Base-by-base conservation (phyloP, 30 jellyfish, hydroid and myxozoan genomes). In the Turritopsis rubra region DNA sequence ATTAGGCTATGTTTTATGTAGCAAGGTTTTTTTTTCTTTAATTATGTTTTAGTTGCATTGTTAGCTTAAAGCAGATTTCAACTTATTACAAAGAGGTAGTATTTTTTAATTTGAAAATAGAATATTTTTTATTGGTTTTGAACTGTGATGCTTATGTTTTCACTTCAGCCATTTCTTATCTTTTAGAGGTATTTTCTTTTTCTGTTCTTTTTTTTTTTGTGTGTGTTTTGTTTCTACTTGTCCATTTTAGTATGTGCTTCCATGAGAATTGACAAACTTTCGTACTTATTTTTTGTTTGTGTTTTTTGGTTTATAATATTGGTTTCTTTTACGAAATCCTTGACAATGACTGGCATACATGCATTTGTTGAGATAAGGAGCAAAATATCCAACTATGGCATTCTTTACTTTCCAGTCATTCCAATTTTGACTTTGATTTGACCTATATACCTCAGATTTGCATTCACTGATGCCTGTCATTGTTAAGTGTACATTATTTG, bases 1-100 rank as follows among this genome's bases (percentile, higher is more conserved):
- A 68, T 68, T 68, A 68, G 77, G 77, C 77, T 68, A 27, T 68
- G 77, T 68, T 68, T 9, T 68, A 68, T 27, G 30, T 68, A 68
- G 77, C 77, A 68, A 68, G 30, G 9, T 68, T 68, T 68, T 68
- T 68, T 68, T 68, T 23, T n/a, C 77, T n/a, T n/a, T n/a, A 23
- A 27, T n/a, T 68, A 68, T 68, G 21, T n/a, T 68, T 68, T 23
- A 1, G 31, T n/a, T 68, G 77, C 19, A 7, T 41, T 41, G 60
- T 41, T 68, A 68, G 77, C 77, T 68, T 68, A 8, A 68, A 68
- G 77, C 77, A 68, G 30, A 19, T 7, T 21, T 68, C 31, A 68
- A 68, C 30, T 27, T n/a, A 60, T 68, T 3, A 41, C 13, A 5
- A 41, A 41, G 60, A 41, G 60, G 60, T 41, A 41, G 60, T 41